These are phyloP conservation scores for Cynodonichthys magdalenae DNA, from an alignment of 2,797 vertebrate species.

Conservation along the genomic window DNA sequence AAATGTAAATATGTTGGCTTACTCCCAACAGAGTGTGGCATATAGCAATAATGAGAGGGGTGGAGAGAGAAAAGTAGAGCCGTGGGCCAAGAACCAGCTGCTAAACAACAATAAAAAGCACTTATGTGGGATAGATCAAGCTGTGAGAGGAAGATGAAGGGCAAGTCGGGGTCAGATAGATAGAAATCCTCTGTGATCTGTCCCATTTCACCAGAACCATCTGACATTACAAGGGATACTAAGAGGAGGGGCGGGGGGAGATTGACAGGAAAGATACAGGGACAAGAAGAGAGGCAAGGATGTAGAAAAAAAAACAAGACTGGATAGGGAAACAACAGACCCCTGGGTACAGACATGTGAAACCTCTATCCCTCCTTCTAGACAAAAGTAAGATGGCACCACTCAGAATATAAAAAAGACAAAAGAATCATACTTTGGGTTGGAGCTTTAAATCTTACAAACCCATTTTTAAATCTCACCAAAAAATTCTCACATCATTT, in stretches of 20 bases:
- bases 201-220: slow-evolving; percentile 53
- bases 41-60: slow-evolving; percentile 52
- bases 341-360: slow-evolving; percentile 8
- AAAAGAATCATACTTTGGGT: slow-evolving; percentile 2
- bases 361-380: background rate
- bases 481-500: no score
- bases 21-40: slow-evolving; percentile 41
- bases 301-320: slow-evolving; percentile 4
- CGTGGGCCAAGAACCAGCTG: slow-evolving; percentile 51
- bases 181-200: slow-evolving; percentile 72
- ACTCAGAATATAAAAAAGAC: background rate
- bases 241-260: slow-evolving; percentile 25
- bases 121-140: slow-evolving; percentile 65
- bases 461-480: background rate
- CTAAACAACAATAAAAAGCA: slow-evolving; percentile 67
- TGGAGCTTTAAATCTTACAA: background rate
- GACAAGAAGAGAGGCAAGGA: slow-evolving; percentile 12
- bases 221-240: slow-evolving; percentile 44
- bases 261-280: slow-evolving; percentile 11
- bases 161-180: slow-evolving; percentile 60
- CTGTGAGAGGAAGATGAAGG: slow-evolving; percentile 68
- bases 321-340: slow-evolving; percentile 4
- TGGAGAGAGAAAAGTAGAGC: slow-evolving; percentile 45
- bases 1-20: slow-evolving; percentile 48
- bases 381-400: background rate